Evolutionary conservation across 2,113 vertebrate genomes (phyloP).

Genomic region (Panthera leo): DNA sequence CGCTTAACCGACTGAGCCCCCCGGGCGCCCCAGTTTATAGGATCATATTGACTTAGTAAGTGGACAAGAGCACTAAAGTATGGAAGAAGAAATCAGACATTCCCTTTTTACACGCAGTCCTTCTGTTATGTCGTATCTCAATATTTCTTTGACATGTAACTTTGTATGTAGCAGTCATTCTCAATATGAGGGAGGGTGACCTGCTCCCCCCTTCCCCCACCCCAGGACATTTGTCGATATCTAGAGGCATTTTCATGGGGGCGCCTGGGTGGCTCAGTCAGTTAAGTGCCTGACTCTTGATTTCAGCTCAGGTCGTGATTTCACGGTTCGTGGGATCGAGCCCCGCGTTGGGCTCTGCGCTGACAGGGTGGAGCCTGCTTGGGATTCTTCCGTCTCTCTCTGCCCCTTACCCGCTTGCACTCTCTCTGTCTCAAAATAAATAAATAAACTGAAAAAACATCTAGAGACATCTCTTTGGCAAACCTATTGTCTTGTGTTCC

Average conservation of each 20-base stretch:
- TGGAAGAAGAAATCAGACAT: not conserved
- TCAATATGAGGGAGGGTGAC: not conserved
- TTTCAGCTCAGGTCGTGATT: too few relatives aligned
- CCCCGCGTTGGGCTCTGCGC: too few relatives aligned
- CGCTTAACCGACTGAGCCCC: too few relatives aligned
- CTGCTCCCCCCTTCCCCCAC: accelerated
- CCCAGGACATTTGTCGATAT: not conserved
- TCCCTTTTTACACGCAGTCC: not conserved
- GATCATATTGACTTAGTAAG: not conserved
- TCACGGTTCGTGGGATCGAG: too few relatives aligned
- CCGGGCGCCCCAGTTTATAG: too few relatives aligned
- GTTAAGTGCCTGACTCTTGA: too few relatives aligned
- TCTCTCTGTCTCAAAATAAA: too few relatives aligned
- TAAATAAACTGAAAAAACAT: not conserved
- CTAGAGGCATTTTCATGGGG: not conserved
- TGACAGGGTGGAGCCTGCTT: too few relatives aligned
- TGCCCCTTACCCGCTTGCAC: too few relatives aligned
- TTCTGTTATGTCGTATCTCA: not conserved
- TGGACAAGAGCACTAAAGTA: not conserved
- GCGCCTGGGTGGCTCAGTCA: too few relatives aligned
- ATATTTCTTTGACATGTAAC: not conserved
- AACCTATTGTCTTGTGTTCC: not conserved
- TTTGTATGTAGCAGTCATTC: not conserved
- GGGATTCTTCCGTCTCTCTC: too few relatives aligned
- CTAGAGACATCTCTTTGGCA: not conserved